phyloP scores from a whole-genome alignment of 2,888 invertebrate species.

The Megalurothrips usitatus region DNA sequence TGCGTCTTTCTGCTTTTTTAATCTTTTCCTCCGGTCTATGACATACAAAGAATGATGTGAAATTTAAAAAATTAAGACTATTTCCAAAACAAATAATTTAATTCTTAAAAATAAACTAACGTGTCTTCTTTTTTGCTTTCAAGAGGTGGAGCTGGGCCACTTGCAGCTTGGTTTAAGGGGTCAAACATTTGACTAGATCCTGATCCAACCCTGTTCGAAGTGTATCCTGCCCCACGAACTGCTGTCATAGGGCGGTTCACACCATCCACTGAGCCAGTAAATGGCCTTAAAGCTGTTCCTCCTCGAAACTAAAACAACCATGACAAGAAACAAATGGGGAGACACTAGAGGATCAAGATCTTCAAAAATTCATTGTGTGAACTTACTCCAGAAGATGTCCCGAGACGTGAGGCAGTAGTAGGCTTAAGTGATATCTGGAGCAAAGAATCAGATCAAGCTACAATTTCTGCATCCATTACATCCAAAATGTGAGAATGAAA shows the following conservation, averaged over 20 bases:
- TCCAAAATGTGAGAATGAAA: background rate
- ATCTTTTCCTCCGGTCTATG: slow-evolving; percentile 86
- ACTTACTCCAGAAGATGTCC: slow-evolving; percentile 54
- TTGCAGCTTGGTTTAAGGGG: slow-evolving; percentile 65
- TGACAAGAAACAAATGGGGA: background rate
- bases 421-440: slow-evolving; percentile 49
- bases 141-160: slow-evolving; percentile 51
- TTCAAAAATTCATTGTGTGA: background rate
- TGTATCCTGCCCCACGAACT: slow-evolving; percentile 92
- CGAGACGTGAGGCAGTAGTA: slow-evolving; percentile 52
- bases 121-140: slow-evolving; percentile 74
- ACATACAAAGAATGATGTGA: slow-evolving; percentile 35
- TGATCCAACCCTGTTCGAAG: slow-evolving; percentile 55
- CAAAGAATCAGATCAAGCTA: slow-evolving; percentile 43
- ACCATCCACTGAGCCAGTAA: slow-evolving; percentile 44
- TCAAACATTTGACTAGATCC: slow-evolving; percentile 54
- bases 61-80: slow-evolving; percentile 29
- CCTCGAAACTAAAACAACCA: slow-evolving; percentile 42
- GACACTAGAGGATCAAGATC: background rate
- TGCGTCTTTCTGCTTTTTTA: slow-evolving; percentile 79
- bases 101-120: slow-evolving; percentile 48
- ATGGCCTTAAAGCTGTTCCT: slow-evolving; percentile 45
- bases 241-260: slow-evolving; percentile 86
- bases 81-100: background rate
- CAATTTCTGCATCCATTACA: background rate